A percentile compares a stretch with the other conserved stretches of the same genome.
Conservation (phyloP, 2,888 invertebrate species). For the Lypha dubia region DNA sequence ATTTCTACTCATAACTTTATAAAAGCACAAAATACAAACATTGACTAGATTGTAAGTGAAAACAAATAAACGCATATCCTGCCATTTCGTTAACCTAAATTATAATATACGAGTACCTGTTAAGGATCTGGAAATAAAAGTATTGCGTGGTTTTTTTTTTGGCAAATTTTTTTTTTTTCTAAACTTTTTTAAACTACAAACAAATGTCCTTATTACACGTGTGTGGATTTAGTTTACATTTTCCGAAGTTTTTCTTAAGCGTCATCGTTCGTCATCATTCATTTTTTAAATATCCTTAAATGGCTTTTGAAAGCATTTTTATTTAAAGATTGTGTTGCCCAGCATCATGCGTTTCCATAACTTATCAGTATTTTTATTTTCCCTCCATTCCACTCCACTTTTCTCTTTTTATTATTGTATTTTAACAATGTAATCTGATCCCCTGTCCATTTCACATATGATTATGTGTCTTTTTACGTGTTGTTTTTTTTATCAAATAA, state of each 20-base stretch:
- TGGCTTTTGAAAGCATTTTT: slow-evolving; percentile 9
- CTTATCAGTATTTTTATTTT: slow-evolving; percentile 21
- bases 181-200: slow-evolving; percentile 40
- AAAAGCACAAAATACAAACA: slow-evolving; percentile 10
- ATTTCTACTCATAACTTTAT: slow-evolving; percentile 45
- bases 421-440: slow-evolving; percentile 81
- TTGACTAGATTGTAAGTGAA: slow-evolving; percentile 25
- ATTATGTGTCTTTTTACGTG: slow-evolving; percentile 45
- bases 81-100: slow-evolving; percentile 58
- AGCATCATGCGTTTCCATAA: slow-evolving; percentile 56
- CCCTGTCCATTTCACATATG: slow-evolving; percentile 77
- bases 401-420: slow-evolving; percentile 34
- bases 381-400: background rate
- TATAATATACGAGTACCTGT: slow-evolving; percentile 57
- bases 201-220: slow-evolving; percentile 65
- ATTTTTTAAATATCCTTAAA: slow-evolving; percentile 57
- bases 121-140: background rate
- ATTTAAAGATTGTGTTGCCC: slow-evolving; percentile 57
- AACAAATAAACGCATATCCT: slow-evolving; percentile 51
- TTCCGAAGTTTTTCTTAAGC: slow-evolving; percentile 17
- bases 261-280: slow-evolving; percentile 61
- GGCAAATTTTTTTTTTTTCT: slow-evolving; percentile 53
- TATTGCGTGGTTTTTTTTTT: slow-evolving; percentile 63
- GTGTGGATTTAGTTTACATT: slow-evolving; percentile 67
- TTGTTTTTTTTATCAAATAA: slow-evolving; percentile 52